Evolutionary conservation across 2,888 invertebrate genomes (phyloP).

Genomic region (Mantis religiosa): DNA sequence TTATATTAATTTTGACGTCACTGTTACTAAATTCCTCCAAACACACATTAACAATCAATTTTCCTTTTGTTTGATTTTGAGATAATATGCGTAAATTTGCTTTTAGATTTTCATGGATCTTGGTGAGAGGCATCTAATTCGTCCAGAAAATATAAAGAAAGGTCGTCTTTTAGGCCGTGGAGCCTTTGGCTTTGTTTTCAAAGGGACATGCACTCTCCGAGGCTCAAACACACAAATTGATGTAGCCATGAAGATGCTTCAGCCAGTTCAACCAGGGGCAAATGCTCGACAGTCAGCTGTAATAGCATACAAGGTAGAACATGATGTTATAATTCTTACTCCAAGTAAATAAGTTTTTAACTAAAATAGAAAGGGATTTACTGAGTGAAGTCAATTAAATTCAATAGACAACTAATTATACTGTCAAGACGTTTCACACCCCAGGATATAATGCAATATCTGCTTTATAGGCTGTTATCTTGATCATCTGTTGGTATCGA

Average conservation of each 20-base stretch:
- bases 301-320: slow-evolving; percentile 52
- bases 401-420: background rate
- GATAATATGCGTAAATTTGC: background rate
- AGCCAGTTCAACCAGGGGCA: slow-evolving; percentile 84
- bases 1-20: too few species aligned
- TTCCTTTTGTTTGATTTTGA: too few species aligned
- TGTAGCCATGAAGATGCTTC: slow-evolving; percentile 93
- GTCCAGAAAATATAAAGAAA: slow-evolving; percentile 74
- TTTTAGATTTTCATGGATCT: slow-evolving; percentile 79
- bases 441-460: too few species aligned
- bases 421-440: background rate
- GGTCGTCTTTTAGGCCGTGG: slow-evolving; percentile 85
- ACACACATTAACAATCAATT: too few species aligned
- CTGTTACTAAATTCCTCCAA: too few species aligned
- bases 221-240: slow-evolving; percentile 54
- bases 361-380: background rate
- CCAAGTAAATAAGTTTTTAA: background rate
- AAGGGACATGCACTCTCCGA: slow-evolving; percentile 58
- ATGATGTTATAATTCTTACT: background rate
- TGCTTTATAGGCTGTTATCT: too few species aligned
- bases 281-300: slow-evolving; percentile 62
- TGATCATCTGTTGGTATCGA: too few species aligned
- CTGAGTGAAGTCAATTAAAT: too few species aligned
- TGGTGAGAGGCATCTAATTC: slow-evolving; percentile 73
- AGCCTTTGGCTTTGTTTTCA: slow-evolving; percentile 95